Evolutionary conservation across 2,888 invertebrate species (phyloP).

Genomic region (Drosophila bunnanda): DNA sequence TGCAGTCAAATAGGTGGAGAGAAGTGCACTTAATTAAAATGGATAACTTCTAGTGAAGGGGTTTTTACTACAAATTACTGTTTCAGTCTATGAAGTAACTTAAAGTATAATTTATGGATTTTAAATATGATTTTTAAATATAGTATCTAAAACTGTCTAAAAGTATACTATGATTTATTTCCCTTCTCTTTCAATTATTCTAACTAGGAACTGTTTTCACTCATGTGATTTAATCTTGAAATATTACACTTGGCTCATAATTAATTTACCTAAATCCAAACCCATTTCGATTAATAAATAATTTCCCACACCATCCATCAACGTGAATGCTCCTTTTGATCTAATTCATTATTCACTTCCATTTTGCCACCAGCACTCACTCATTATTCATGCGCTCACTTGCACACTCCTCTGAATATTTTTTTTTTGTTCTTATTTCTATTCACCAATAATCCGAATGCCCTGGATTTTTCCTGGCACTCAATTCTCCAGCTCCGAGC

Average conservation of each 20-base stretch:
- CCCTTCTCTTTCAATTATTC: not conserved
- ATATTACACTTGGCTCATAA: not conserved
- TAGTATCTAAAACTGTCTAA: not conserved
- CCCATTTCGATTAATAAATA: conserved; percentile 16
- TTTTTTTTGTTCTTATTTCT: not conserved
- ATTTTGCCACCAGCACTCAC: conserved; percentile 19
- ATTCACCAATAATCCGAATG: conserved; percentile 19
- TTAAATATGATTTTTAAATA: not conserved
- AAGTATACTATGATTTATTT: not conserved
- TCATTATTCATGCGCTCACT: conserved; percentile 25
- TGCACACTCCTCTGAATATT: not conserved
- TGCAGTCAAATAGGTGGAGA: conserved; percentile 8
- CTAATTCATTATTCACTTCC: conserved; percentile 32
- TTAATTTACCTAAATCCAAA: not conserved
- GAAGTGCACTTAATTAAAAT: conserved; percentile 4
- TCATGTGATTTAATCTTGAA: not conserved
- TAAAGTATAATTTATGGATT: not conserved
- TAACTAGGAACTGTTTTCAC: no score
- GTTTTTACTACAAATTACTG: not conserved
- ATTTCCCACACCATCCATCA: conserved; percentile 13
- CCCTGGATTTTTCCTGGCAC: conserved; percentile 23
- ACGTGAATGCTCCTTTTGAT: conserved; percentile 19
- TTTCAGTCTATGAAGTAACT: not conserved
- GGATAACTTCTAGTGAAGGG: not conserved
- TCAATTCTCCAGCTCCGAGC: conserved; percentile 22